Evolutionary conservation across 1,140 invertebrate species (phyloP), one percentile per base, ranked within the genome.

Genomic region (Pygmarrhopalites habei): DNA sequence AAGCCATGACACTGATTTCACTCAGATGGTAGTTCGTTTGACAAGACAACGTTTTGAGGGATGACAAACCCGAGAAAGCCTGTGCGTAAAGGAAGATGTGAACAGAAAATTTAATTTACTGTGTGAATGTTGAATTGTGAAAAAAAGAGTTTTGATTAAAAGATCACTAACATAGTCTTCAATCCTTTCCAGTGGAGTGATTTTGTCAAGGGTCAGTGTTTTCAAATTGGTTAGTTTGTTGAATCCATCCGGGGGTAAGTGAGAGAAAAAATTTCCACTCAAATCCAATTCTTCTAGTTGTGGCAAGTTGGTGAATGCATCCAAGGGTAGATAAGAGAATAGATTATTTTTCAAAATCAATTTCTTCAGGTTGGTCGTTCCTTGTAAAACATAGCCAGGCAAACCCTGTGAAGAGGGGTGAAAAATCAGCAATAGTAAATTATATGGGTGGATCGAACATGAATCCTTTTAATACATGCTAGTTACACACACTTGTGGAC

Each of bases 261-360:
- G 30, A 4, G 59, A 39, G 23, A 71, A 60, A 1, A 57, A 30
- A 52, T 71, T 71, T 62, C 66, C 69, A 41, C 44, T 59, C 25
- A 71, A 49, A 44, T 67, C 69, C 29, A 71, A 61, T 17, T 59
- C 46, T 21, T 64, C 46, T n/a, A 71, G 17, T 15, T 52, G 29
- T 3, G n/a, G 7, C 25, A 66, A n/a, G 30, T 35, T 15, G 3
- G 32, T 25, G 26, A 65, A 67, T 1, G 56, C 56, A 29, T 30
- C 51, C n/a, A 2, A 3, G 15, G 64, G 56, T 3, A 71, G 28
- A 17, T 15, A 62, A 7, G 23, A 23, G n/a, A 71, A 66, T 15
- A 39, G 21, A 47, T 71, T 71, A 55, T 68, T 67, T 35, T 49
- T 66, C 46, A 71, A 51, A 5, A 14, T 56, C 30, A 71, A 28